Conservation (phyloP, 2,888 invertebrate species). For the Lepeophtheirus nordmannii region DNA sequence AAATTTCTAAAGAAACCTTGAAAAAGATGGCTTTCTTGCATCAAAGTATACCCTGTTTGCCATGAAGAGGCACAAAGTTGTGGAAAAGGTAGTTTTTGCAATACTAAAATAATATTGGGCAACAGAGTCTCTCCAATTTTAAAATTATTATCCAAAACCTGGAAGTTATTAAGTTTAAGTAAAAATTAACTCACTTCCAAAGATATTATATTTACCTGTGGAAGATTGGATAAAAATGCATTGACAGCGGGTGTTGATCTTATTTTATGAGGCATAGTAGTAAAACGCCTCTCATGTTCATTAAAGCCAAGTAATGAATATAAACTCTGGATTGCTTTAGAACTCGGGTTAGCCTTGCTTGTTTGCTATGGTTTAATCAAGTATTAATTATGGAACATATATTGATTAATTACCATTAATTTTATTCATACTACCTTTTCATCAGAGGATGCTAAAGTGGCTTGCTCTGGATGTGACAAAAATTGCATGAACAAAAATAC, state of each 20-base stretch:
- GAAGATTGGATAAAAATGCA: slow-evolving; percentile 80
- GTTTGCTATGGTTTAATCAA: not conserved
- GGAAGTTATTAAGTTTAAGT: not conserved
- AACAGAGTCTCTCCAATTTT: slow-evolving; percentile 76
- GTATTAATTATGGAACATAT: slow-evolving; percentile 16
- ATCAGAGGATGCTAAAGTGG: slow-evolving; percentile 29
- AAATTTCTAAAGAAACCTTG: slow-evolving; percentile 19
- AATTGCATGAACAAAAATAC: slow-evolving; percentile 95
- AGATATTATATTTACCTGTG: slow-evolving; percentile 42
- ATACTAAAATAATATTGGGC: slow-evolving; percentile 59
- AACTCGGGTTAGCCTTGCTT: not conserved
- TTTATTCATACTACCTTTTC: not conserved
- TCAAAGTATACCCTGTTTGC: slow-evolving; percentile 18
- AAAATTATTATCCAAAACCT: slow-evolving; percentile 82
- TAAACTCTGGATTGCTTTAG: slow-evolving; percentile 9
- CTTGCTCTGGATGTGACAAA: slow-evolving; percentile 60
- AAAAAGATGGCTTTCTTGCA: slow-evolving; percentile 18
- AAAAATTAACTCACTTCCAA: no score
- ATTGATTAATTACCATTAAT: no score
- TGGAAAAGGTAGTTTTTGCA: slow-evolving; percentile 69
- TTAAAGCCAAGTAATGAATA: slow-evolving; percentile 20
- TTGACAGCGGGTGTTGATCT: slow-evolving; percentile 87
- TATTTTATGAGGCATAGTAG: slow-evolving; percentile 27
- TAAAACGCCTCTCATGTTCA: slow-evolving; percentile 21
- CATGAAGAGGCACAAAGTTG: slow-evolving; percentile 32